Evolutionary conservation across 2,888 invertebrate species (phyloP).

Genomic region (Dryobotodes eremita): DNA sequence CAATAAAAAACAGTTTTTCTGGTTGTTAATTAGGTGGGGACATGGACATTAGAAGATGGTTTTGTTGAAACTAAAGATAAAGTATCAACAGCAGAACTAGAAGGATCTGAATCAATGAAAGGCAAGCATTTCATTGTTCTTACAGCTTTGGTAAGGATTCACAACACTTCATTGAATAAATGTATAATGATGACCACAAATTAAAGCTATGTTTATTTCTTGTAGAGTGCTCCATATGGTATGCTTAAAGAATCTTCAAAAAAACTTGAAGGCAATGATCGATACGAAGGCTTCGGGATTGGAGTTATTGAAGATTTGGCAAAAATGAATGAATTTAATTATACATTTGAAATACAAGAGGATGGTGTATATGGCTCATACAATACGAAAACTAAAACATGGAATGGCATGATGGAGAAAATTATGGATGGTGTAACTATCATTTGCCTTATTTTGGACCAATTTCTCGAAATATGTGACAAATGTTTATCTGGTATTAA

Average conservation of each 20-base stretch:
- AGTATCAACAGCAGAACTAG: conserved; percentile 82
- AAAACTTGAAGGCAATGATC: conserved; percentile 94
- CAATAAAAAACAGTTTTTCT: background rate
- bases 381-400: conserved; percentile 91
- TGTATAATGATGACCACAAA: background rate
- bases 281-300: conserved; percentile 96
- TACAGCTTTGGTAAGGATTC: conserved; percentile 92
- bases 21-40: conserved; percentile 87
- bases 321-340: conserved; percentile 95
- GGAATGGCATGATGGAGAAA: conserved; percentile 95
- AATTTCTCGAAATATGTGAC: conserved; percentile 52
- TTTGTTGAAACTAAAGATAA: conserved; percentile 89
- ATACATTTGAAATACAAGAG: conserved; percentile 94
- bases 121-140: conserved; percentile 87
- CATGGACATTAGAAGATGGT: conserved; percentile 92
- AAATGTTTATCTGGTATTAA: conserved; percentile 52
- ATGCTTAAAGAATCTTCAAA: conserved; percentile 94
- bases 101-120: conserved; percentile 91
- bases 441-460: conserved; percentile 63
- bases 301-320: conserved; percentile 96
- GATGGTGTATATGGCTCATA: conserved; percentile 94
- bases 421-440: conserved; percentile 92
- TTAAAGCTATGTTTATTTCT: background rate
- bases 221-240: conserved; percentile 96
- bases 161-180: background rate